phyloP scores from a whole-genome alignment of 2,113 vertebrate species.

The Pleuronectes platessa region DNA sequence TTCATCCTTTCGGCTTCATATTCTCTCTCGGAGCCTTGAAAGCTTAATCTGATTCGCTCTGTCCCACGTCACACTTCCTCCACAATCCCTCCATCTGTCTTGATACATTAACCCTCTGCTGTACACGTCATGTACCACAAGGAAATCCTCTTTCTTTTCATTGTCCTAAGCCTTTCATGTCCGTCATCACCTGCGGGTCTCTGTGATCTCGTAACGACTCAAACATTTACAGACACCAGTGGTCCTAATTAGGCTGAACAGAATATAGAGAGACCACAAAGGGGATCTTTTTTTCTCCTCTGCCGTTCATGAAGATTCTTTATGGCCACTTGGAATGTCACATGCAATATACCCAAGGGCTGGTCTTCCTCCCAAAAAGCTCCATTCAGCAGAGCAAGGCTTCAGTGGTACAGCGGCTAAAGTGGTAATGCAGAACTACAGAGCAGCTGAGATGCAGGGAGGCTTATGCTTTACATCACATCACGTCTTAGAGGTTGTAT shows the following conservation, averaged over 20 bases:
- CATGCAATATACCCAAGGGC: constrained; percentile 59
- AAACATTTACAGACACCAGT: constrained; percentile 56
- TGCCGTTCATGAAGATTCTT: constrained; percentile 44
- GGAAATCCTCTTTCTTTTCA: constrained; percentile 26
- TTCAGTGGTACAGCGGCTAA: not conserved
- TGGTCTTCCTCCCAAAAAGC: constrained; percentile 23
- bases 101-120: constrained; percentile 36
- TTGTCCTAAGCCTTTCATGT: constrained; percentile 54
- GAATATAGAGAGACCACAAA: constrained; percentile 45
- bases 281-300: constrained; percentile 25
- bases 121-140: constrained; percentile 4
- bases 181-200: constrained; percentile 52
- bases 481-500: constrained; percentile 36
- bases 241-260: constrained; percentile 73
- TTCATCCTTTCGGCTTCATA: constrained; percentile 50
- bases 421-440: not conserved
- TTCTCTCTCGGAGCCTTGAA: constrained; percentile 14
- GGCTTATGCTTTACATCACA: constrained; percentile 28
- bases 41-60: constrained; percentile 32
- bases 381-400: constrained; percentile 47
- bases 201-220: constrained; percentile 37
- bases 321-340: constrained; percentile 58
- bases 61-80: constrained; percentile 35
- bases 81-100: constrained; percentile 16
- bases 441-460: constrained; percentile 3